A percentile compares a stretch with the other conserved stretches of the same genome.
These are phyloP conservation scores for Lasiurus cinereus DNA, from an alignment of 2,113 vertebrate genomes.

Conservation along the genomic window DNA sequence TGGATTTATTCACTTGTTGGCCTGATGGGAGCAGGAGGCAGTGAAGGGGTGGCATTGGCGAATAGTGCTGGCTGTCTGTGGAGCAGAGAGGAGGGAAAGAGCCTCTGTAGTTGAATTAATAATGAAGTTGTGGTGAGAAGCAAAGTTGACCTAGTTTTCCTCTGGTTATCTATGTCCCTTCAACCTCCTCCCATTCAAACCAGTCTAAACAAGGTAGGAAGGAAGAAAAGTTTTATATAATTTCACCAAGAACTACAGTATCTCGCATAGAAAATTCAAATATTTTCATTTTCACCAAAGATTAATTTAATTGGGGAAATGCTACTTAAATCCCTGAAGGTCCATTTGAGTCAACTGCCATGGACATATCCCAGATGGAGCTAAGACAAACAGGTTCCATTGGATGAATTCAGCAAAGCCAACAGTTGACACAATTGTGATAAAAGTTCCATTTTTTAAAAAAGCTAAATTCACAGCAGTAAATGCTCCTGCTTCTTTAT, in stretches of 20 bases:
- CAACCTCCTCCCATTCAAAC: slow-evolving; percentile 52
- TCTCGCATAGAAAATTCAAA: not conserved
- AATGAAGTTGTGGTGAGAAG: slow-evolving; percentile 45
- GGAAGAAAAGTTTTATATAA: not conserved
- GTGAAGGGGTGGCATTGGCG: slow-evolving; percentile 66
- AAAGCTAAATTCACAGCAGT: not conserved
- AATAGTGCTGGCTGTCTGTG: slow-evolving; percentile 65
- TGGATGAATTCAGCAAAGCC: not conserved
- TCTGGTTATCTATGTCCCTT: slow-evolving; percentile 70
- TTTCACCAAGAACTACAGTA: not conserved
- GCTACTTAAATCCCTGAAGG: not conserved
- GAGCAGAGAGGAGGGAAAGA: slow-evolving; percentile 68
- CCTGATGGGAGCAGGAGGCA: slow-evolving; percentile 74
- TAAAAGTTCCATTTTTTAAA: not conserved
- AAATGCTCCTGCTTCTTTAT: not conserved
- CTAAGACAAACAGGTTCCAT: not conserved
- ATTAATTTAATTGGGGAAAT: not conserved
- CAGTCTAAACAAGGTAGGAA: not conserved
- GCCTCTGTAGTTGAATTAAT: slow-evolving; percentile 61
- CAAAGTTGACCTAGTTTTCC: slow-evolving; percentile 59
- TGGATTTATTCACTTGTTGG: slow-evolving; percentile 71
- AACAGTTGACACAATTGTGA: not conserved
- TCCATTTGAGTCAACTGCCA: not conserved
- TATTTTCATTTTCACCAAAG: not conserved
- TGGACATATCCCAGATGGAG: not conserved